phyloP scores from a whole-genome alignment of 1,140 invertebrate genomes.

The Papilio machaon region DNA sequence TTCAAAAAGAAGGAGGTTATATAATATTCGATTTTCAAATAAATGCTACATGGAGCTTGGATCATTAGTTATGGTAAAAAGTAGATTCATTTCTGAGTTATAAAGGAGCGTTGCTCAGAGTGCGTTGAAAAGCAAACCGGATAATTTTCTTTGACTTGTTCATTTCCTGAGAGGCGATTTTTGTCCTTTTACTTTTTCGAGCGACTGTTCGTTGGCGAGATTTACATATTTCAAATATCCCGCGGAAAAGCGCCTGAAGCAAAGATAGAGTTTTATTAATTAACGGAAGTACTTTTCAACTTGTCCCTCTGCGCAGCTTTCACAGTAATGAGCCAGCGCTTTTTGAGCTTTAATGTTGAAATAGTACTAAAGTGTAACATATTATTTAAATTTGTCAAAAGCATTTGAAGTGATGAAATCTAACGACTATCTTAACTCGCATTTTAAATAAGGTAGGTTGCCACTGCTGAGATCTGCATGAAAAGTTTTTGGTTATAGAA shows the following conservation, averaged over 20 bases:
- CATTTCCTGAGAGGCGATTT: conserved; percentile 34
- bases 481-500: too few species aligned
- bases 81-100: neutral
- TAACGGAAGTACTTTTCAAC: conserved; percentile 35
- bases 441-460: neutral
- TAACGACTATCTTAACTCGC: neutral
- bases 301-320: conserved; percentile 22
- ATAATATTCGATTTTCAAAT: neutral
- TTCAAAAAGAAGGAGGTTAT: too few species aligned
- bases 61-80: conserved; percentile 20
- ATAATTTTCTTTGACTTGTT: conserved; percentile 37
- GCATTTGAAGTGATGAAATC: neutral
- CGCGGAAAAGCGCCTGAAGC: conserved; percentile 31
- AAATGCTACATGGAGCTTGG: neutral
- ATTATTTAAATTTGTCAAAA: neutral
- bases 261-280: conserved; percentile 37
- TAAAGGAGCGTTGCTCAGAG: neutral
- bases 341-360: neutral
- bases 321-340: conserved; percentile 11
- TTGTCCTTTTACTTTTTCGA: conserved; percentile 28
- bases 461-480: neutral
- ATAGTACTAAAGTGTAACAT: conserved; percentile 8
- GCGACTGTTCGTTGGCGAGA: conserved; percentile 30
- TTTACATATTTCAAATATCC: conserved; percentile 39
- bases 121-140: conserved; percentile 15